Base-by-base conservation (phyloP, 2,113 vertebrate species). In the Marmota monax region DNA sequence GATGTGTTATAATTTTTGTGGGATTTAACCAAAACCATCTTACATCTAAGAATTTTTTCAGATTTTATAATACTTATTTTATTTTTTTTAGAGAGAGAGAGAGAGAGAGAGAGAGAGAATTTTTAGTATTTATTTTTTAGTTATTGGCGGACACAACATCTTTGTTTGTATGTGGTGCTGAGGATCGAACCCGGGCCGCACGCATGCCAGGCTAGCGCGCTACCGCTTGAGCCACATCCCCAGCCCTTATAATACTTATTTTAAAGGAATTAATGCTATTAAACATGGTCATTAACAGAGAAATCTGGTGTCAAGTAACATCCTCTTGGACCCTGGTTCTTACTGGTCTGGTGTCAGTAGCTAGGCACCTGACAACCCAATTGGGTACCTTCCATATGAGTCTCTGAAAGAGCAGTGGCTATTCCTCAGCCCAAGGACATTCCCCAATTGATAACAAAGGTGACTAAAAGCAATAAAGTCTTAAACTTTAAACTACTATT, bases 1-100 rank as follows among this genome's bases (percentile, higher is more conserved):
- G 84, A 76, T 88, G 67, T 73, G 34, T 42, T 96, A 61, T 85
- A 53, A 39, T 95, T 90, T 82, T 77, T 65, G 4, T 65, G 29
- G n/a, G 14, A 45, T n/a, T 93, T 22, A 53, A 29, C 65, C 39
- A 72, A 77, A 14, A 9, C 27, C 14, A 73, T 10, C 48, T 37
- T 12, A 25, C 25, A 42, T 76, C 48, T 45, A 58, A 72, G 61
- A 65, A 58, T 56, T 39, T 77, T 76, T 84, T 86, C 48, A 76
- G 72, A 77, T 86, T 74, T 69, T 70, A 65, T 53, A 32, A 69
- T 42, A 90, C 32, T 90, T 56, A 63, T 27, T 89, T 83, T 58
- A 48, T 45, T 45, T 45, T 7, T 45, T 45, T 42, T 7, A 9
- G 45, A 45, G 45, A 45, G 45, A 45, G 45, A 45, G 45, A 45